Evolutionary conservation across 2,113 vertebrate species (phyloP).

Genomic region (Eublepharis macularius): DNA sequence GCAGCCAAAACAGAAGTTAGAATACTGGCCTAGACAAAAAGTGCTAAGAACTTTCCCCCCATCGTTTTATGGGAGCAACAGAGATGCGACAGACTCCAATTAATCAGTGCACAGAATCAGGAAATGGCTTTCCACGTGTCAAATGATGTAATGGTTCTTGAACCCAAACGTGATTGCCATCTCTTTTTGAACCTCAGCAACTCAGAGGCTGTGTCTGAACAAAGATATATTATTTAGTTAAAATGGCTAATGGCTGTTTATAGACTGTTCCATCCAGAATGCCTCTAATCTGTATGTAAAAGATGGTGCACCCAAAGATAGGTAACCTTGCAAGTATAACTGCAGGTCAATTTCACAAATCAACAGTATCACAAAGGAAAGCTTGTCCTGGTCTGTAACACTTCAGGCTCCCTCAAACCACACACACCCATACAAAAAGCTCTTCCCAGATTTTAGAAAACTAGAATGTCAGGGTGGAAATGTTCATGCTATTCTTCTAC

Average conservation of each 20-base stretch:
- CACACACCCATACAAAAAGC: too few relatives aligned
- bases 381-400: too few relatives aligned
- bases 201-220: neutral
- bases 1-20: slow-evolving; percentile 2
- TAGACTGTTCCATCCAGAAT: neutral
- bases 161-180: neutral
- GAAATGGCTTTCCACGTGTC: neutral
- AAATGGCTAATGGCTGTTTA: neutral
- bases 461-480: too few relatives aligned
- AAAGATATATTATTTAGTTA: neutral
- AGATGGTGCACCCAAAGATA: neutral
- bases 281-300: neutral
- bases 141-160: neutral
- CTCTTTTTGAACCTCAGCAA: neutral
- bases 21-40: neutral
- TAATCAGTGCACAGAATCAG: neutral
- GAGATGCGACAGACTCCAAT: neutral
- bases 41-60: neutral
- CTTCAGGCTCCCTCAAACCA: too few relatives aligned
- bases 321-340: neutral
- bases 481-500: too few relatives aligned
- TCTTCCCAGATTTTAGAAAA: neutral
- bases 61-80: neutral
- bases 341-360: neutral
- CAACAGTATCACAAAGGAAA: too few relatives aligned